Evolutionary conservation across 1,140 invertebrate genomes (phyloP).

Genomic region (Magallana ariakensis): DNA sequence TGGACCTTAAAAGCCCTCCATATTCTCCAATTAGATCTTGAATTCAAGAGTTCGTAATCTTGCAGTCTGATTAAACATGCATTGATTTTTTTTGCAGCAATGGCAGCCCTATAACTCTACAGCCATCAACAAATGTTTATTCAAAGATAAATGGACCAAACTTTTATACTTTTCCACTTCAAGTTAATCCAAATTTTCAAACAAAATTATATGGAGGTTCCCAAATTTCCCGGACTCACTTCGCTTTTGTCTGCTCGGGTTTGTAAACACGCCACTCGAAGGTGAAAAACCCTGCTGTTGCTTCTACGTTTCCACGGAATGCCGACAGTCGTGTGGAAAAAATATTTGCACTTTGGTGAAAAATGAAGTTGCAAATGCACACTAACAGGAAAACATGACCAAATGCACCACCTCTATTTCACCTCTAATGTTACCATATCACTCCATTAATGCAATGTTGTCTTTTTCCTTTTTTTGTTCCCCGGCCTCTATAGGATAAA

Average conservation of each 20-base stretch:
- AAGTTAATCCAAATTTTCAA: conserved; percentile 49
- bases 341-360: conserved; percentile 33
- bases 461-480: too few species aligned
- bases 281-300: not conserved
- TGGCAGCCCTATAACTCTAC: conserved; percentile 20
- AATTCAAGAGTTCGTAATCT: conserved; percentile 8
- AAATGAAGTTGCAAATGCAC: conserved; percentile 31
- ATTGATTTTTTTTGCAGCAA: conserved; percentile 12
- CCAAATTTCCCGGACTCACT: conserved; percentile 10
- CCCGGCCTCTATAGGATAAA: too few species aligned
- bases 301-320: conserved; percentile 13
- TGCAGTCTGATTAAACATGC: conserved; percentile 12
- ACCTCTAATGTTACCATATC: not conserved
- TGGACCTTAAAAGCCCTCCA: not conserved
- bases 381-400: conserved; percentile 31
- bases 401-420: not conserved
- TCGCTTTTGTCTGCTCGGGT: not conserved
- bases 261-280: conserved; percentile 38
- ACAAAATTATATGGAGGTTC: conserved; percentile 43
- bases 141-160: conserved; percentile 43
- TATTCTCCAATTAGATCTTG: not conserved
- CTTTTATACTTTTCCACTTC: conserved; percentile 46
- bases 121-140: conserved; percentile 32
- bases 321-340: conserved; percentile 27
- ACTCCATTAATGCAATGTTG: not conserved